phyloP scores from a whole-genome alignment of 2,888 invertebrate species.

The Muschampia plurimacula region DNA sequence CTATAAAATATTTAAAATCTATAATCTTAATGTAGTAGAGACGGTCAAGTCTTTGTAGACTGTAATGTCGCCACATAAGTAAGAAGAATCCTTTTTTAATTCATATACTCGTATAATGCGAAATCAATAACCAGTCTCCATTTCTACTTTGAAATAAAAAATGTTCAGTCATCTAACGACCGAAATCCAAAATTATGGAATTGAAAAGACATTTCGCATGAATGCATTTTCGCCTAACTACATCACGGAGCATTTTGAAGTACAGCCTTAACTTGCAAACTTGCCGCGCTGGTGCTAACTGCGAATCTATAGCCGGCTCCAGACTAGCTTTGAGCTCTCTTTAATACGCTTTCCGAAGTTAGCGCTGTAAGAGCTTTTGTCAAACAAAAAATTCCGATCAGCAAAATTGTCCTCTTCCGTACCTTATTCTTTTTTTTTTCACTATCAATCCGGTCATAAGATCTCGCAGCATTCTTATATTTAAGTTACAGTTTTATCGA shows the following conservation, averaged over 20 bases:
- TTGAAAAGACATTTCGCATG: slow-evolving; percentile 27
- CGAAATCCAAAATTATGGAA: background rate
- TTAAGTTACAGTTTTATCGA: too few species aligned
- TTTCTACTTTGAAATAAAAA: background rate
- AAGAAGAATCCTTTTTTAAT: too few species aligned
- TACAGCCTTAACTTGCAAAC: slow-evolving; percentile 18
- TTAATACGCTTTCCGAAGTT: slow-evolving; percentile 11
- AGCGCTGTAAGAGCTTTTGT: background rate
- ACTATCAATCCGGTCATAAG: background rate
- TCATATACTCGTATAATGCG: background rate
- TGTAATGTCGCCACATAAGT: too few species aligned
- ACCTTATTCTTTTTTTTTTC: background rate
- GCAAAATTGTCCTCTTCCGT: background rate
- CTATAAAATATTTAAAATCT: too few species aligned
- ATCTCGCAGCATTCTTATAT: background rate
- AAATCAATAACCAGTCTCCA: background rate
- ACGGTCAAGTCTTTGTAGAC: too few species aligned
- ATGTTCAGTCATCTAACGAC: background rate
- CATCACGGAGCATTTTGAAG: slow-evolving; percentile 12
- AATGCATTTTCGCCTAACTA: slow-evolving; percentile 31
- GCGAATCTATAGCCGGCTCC: slow-evolving; percentile 24
- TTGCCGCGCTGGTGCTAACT: slow-evolving; percentile 29
- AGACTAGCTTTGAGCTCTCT: slow-evolving; percentile 9
- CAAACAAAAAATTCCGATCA: background rate
- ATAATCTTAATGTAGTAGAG: too few species aligned